Base-by-base conservation (phyloP, 2,888 invertebrate genomes). In the Amphimallon solstitiale region DNA sequence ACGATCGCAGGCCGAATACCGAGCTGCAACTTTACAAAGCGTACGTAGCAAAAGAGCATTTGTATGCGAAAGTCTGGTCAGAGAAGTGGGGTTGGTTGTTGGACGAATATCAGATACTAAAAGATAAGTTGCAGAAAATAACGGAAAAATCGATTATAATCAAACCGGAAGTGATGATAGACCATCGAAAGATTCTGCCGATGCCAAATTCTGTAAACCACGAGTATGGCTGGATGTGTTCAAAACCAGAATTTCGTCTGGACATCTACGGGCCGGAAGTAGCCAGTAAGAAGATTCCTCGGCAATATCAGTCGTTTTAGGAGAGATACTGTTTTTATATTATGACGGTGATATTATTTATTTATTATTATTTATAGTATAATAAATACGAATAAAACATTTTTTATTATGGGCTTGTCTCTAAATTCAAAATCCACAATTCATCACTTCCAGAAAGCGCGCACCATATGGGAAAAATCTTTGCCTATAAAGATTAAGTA, bases 161-260 rank as follows among this genome's bases (percentile, higher is more conserved):
- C 1, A n/a, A 23, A 2, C 9, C 15, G 12, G 9, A n/a, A 5
- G 9, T 12, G 10, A 43, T 1, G 6, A 43, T 12, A n/a, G 56
- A 56, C 7, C 21, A 10, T 17, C 17, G 56, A 15, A 19, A 38
- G 14, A 40, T 56, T 7, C 23, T 43, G 10, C 56, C 56, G 2
- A 12, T 40, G 0, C 56, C 56, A 4, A 23, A 40, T 17, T 43
- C 56, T 10, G 56, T 56, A 12, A 56, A 56, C 4, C 56, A 56
- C n/a, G 56, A 56, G 14, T 56, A 56, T 15, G 56, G 56, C 23
- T 56, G 56, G 56, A 23, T 56, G 43, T 40, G 40, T 29, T 23
- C 40, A 14, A 40, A 56, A 15, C 56, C 56, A 9, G 56, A 56
- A 12, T 40, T 56, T 43, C 23, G 43, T 23, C 15, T 56, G 29